Evolutionary conservation across 2,797 vertebrate species (phyloP).

Genomic region (Micrastur ruficollis): DNA sequence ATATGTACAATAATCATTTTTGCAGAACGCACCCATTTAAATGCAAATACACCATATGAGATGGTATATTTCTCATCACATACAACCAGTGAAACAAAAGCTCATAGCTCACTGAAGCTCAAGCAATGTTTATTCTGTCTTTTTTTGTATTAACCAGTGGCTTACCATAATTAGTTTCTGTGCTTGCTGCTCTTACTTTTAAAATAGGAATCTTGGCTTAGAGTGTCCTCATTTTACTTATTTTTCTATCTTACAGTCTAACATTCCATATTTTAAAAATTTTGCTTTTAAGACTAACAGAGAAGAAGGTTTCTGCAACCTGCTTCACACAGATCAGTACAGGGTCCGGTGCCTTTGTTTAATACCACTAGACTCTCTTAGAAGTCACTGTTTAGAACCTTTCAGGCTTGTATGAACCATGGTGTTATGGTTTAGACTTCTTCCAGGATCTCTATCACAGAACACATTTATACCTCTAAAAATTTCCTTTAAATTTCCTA

Average conservation of each 20-base stretch:
- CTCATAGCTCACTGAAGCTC: not conserved
- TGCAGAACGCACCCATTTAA: not conserved
- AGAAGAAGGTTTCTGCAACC: not conserved
- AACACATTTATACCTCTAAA: not conserved
- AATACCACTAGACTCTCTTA: not conserved
- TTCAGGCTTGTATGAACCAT: not conserved
- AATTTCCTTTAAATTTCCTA: not conserved
- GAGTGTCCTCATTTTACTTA: not conserved
- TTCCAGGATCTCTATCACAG: not conserved
- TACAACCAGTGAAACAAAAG: not conserved
- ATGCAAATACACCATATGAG: not conserved
- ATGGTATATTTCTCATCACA: not conserved
- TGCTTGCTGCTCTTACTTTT: not conserved
- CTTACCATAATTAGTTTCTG: not conserved
- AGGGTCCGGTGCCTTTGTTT: not conserved
- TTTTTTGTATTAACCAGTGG: not conserved
- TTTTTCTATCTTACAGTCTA: not conserved
- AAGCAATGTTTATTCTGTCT: not conserved
- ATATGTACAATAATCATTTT: not conserved
- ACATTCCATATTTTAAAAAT: not conserved
- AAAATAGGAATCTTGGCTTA: not conserved
- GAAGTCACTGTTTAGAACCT: not conserved
- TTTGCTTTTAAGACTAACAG: not conserved
- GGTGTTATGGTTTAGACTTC: not conserved
- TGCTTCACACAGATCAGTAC: not conserved